Evolutionary conservation across 30 jellyfish, hydroid and myxozoan genomes (phyloP).

Genomic region (Chironex yamaguchii): DNA sequence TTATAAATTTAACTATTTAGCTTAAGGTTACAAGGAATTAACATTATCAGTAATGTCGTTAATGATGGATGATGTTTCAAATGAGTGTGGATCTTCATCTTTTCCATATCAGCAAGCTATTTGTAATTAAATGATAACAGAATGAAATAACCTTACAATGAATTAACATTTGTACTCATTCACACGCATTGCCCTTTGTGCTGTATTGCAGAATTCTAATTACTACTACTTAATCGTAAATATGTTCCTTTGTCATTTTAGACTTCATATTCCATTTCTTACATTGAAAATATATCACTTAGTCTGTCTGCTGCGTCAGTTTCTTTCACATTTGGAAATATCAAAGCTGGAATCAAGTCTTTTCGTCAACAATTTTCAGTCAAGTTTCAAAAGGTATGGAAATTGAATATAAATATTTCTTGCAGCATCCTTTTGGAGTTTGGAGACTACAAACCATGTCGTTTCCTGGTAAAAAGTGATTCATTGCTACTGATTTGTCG

Average conservation of each 20-base stretch:
- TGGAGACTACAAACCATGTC: not conserved
- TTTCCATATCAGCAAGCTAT: not conserved
- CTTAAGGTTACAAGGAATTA: no score
- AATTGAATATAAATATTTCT: not conserved
- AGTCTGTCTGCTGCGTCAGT: constrained; percentile 70
- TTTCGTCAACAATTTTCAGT: constrained; percentile 70
- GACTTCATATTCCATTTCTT: constrained; percentile 68
- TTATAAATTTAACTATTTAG: no score
- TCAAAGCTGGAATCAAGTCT: constrained; percentile 19
- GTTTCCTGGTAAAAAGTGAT: not conserved
- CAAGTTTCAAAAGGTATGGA: constrained; percentile 73
- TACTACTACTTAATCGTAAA: no score
- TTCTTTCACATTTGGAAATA: constrained; percentile 59
- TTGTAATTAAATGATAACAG: no score
- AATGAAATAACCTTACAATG: no score
- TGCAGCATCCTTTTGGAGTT: not conserved
- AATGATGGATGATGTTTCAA: no score
- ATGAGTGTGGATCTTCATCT: not conserved
- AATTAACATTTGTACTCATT: no score
- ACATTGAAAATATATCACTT: constrained; percentile 57
- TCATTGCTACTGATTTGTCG: no score
- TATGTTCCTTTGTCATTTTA: constrained; percentile 14
- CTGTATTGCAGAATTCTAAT: no score
- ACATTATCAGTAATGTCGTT: no score
- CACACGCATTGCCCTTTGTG: no score